These are phyloP conservation scores for Ochropacha duplaris DNA, from an alignment of 2,888 invertebrate species.

Conservation along the genomic window DNA sequence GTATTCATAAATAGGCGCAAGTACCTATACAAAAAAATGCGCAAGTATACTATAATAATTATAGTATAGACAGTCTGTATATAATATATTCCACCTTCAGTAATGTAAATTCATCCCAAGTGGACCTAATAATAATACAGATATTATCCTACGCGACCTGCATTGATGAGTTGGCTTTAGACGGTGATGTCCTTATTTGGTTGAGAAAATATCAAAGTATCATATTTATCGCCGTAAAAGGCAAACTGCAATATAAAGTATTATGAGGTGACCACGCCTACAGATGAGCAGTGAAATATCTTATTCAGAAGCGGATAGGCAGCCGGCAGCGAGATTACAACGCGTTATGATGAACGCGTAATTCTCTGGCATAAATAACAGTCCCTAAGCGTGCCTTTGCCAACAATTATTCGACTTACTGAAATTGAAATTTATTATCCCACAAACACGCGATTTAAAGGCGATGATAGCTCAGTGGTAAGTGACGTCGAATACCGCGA, in stretches of 20 bases:
- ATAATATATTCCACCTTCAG: not conserved
- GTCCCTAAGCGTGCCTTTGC: not conserved
- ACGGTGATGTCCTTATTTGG: not conserved
- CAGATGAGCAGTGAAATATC: constrained; percentile 31
- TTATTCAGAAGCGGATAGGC: constrained; percentile 26
- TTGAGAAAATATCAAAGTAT: not conserved
- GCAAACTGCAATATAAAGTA: constrained; percentile 14
- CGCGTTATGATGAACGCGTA: constrained; percentile 42
- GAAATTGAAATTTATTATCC: not conserved
- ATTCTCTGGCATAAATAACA: constrained; percentile 37
- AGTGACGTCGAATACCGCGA: no score
- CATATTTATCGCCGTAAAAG: not conserved
- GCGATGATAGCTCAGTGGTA: no score
- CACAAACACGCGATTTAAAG: not conserved
- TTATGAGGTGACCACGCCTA: constrained; percentile 17
- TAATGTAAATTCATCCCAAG: not conserved
- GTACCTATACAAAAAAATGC: no score
- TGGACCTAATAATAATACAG: not conserved
- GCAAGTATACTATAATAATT: no score
- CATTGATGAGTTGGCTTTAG: not conserved
- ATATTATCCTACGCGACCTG: not conserved
- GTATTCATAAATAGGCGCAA: no score
- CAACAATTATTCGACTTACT: not conserved
- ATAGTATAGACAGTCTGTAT: no score
- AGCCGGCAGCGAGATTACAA: constrained; percentile 28